phyloP scores from a whole-genome alignment of 2,113 vertebrate genomes.

The Elaphurus davidianus region DNA sequence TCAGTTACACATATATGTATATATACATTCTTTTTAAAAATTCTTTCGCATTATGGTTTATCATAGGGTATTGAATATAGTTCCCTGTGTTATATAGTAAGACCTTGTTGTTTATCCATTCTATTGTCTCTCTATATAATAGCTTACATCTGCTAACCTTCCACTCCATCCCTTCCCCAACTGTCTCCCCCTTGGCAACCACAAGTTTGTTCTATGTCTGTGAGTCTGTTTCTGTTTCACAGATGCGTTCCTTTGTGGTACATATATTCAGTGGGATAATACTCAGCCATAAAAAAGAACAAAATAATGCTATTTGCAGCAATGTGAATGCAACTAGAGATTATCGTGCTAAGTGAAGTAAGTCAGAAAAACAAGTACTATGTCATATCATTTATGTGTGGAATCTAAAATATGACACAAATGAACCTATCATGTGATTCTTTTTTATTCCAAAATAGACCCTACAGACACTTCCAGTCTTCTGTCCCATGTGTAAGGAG shows the following conservation, averaged over 20 bases:
- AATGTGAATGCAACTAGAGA: not conserved
- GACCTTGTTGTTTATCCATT: not conserved
- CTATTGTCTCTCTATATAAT: not conserved
- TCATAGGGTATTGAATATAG: not conserved
- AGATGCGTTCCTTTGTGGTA: not conserved
- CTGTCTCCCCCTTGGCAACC: not conserved
- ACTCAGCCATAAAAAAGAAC: not conserved
- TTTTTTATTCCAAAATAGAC: not conserved
- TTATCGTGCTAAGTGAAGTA: not conserved
- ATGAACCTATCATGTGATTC: not conserved
- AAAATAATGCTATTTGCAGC: not conserved
- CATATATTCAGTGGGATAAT: not conserved
- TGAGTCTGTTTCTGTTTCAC: not conserved
- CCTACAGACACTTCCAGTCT: not conserved
- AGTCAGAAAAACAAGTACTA: not conserved
- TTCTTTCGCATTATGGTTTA: not conserved
- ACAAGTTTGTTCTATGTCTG: not conserved
- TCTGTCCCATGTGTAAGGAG: not conserved
- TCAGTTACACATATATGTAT: not conserved
- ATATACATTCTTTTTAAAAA: not conserved
- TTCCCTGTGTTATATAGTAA: not conserved
- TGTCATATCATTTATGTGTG: not conserved
- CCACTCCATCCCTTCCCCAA: not conserved
- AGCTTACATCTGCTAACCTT: not conserved
- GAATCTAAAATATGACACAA: not conserved